Evolutionary conservation across 2,888 invertebrate genomes (phyloP), one percentile per base, ranked within the genome.

Genomic region (Oeneis ivallda): DNA sequence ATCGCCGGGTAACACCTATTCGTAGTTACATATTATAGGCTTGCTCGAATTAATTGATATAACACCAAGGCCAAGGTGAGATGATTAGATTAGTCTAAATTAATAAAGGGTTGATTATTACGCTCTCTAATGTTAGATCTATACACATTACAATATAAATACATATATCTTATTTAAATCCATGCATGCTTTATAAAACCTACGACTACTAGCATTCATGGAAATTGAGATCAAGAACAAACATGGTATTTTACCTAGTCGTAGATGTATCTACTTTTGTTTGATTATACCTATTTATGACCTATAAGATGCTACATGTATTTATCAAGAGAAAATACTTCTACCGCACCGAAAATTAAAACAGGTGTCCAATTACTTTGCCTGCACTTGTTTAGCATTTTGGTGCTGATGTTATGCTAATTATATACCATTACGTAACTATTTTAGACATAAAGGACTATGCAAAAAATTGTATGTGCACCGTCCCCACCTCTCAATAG

Each of bases 201-300:
- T 65, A 67, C 69, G 68, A 72, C 68, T 64, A 67, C 60, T 58
- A 65, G 71, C 70, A 66, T 62, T 64, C 50, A 72, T 62, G 70
- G 67, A 70, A 57, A 63, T 68, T 64, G 70, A 69, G 65, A 68
- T 53, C 17, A 53, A 70, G 65, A 70, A 67, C 65, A 62, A 66
- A 64, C 63, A 66, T 67, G 52, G 50, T 66, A 62, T 62, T 58
- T 62, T 70, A 65, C 67, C n/a, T 71, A 70, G 71, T 71, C 71
- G 66, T 70, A 71, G 70, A 71, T 62, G 43, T 65, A 69, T 53
- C 66, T 60, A 61, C 56, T 61, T 67, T 1, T 17, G n/a, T 49
- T n/a, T 53, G 53, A 58, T 66, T 68, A 64, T 64, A n/a, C n/a
- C n/a, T n/a, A n/a, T n/a, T 65, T 70, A 66, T 66, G 56, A 58